Evolutionary conservation across 2,797 vertebrate genomes (phyloP).

Genomic region (Perdix hodgsoniae): DNA sequence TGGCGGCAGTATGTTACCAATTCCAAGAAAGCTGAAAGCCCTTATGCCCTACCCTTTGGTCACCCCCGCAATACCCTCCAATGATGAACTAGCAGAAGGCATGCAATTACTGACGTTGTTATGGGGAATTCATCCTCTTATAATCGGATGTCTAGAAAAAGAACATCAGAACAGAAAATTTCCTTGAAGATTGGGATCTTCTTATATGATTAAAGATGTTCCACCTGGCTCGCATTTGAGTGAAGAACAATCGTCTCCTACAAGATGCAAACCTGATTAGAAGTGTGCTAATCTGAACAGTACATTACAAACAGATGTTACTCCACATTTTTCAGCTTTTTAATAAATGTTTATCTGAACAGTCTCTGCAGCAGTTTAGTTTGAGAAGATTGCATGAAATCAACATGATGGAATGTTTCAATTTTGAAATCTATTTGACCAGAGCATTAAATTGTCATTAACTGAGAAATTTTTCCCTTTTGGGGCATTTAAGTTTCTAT

Average conservation of each 20-base stretch:
- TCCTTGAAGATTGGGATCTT: slow-evolving; percentile 78
- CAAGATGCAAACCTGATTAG: slow-evolving; percentile 77
- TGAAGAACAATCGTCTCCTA: slow-evolving; percentile 66
- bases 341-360: background rate
- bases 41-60: background rate
- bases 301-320: slow-evolving; percentile 71
- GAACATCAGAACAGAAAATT: slow-evolving; percentile 82
- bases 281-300: slow-evolving; percentile 73
- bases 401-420: background rate
- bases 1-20: slow-evolving; percentile 81
- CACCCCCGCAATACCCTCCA: background rate
- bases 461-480: background rate
- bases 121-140: slow-evolving; percentile 78
- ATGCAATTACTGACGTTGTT: slow-evolving; percentile 79
- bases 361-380: background rate
- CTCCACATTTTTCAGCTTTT: slow-evolving; percentile 6
- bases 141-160: slow-evolving; percentile 80
- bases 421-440: background rate
- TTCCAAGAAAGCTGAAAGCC: slow-evolving; percentile 73
- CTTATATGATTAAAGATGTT: slow-evolving; percentile 84
- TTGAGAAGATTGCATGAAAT: slow-evolving; percentile 34
- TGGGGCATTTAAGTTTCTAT: background rate
- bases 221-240: slow-evolving; percentile 73
- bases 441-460: background rate
- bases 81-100: slow-evolving; percentile 78